Base-by-base conservation (phyloP, 2,888 invertebrate species). In the Rhimphoctona megacephalus region DNA sequence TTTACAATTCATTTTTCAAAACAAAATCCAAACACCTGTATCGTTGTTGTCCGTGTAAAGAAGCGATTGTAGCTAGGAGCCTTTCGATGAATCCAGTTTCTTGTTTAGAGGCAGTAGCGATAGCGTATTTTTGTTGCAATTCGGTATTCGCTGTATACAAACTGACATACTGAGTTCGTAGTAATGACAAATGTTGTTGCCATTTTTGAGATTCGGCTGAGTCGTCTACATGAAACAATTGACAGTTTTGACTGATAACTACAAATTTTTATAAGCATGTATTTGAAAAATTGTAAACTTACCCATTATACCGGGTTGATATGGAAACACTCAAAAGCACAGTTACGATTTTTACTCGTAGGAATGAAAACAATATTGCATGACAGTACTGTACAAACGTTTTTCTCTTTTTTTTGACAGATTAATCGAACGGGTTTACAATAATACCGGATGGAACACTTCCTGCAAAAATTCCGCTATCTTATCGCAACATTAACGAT, bases 161-260 rank as follows among this genome's bases (percentile, higher is more conserved):
- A 94, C 98, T 98, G 9, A 98, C 97, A 94, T 99, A 99, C 94
- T 99, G 98, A 90, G 98, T 98, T 91, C 98, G 97, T 87, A 99
- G 95, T 84, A 99, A 95, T 82, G 97, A 95, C 88, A 99, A 95
- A 94, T 99, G 98, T 94, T 98, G 98, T 94, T 98, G 98, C 90
- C 93, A 94, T 77, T 94, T 94, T 86, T 93, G 94, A 14, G 93
- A 93, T 72, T 94, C 92, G 11, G 90, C 89, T 33, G 92, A 89
- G 76, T 94, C 94, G 61, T 93, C 94, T 93, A 57, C 80, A 89
- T 89, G 66, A 67, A 54, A 64, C 78, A 61, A 70, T 66, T 61
- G 17, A 22, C 17, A 61, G 43, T 46, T 57, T 30, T 64, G 7
- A 39, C 9, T 46, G 61, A 30, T 30, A 30, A 61, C 30, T 30